Conservation (phyloP, 2,113 vertebrate genomes). For the Connochaetes taurinus region DNA sequence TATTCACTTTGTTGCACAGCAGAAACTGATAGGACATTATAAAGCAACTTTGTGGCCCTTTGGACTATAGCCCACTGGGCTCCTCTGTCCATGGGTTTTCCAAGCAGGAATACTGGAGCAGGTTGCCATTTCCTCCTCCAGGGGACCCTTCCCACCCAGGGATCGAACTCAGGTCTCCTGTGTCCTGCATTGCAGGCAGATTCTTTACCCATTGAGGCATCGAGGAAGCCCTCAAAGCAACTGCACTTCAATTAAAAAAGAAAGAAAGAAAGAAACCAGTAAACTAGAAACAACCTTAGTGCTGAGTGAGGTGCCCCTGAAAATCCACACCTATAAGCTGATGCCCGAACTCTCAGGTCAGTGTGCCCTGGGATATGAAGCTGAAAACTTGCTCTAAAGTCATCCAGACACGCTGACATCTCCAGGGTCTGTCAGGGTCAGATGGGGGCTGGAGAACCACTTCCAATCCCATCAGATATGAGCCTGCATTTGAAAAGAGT, state of each 20-base stretch:
- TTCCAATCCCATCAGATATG: not conserved
- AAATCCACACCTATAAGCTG: not conserved
- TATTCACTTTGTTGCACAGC: not conserved
- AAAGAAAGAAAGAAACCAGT: not conserved
- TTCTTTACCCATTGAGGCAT: too few relatives aligned
- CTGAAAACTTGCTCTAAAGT: not conserved
- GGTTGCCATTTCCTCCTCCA: not conserved
- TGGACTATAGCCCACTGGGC: not conserved
- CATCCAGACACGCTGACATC: not conserved
- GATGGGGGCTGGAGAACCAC: not conserved
- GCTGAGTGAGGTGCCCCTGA: not conserved
- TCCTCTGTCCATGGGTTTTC: not conserved
- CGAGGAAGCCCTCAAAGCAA: too few relatives aligned
- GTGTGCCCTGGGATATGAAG: not conserved
- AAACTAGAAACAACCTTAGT: not conserved
- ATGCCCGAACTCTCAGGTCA: not conserved
- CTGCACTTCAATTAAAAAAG: not conserved
- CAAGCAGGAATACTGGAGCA: not conserved
- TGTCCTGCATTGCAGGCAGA: too few relatives aligned
- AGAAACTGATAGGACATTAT: not conserved
- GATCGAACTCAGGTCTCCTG: not conserved
- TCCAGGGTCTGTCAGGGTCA: not conserved
- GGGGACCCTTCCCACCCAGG: not conserved
- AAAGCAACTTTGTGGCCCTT: not conserved
- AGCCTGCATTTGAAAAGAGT: not conserved